Percentiles rank a stretch among this genome's conserved stretches.
phyloP scores from a whole-genome alignment of 2,797 vertebrate species.

The Hippopotamyrus pictus region DNA sequence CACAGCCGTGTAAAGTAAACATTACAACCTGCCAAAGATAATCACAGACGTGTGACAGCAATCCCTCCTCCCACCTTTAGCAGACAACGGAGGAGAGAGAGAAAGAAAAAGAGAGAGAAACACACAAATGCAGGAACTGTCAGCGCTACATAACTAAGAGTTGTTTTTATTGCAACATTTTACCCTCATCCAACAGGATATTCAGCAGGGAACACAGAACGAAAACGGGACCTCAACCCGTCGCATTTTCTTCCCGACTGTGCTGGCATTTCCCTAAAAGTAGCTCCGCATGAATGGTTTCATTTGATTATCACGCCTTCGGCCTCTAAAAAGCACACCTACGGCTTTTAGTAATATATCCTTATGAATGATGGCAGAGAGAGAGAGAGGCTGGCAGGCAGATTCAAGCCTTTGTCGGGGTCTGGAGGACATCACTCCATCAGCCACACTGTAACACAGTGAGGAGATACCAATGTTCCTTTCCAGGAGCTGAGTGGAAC shows the following conservation, averaged over 20 bases:
- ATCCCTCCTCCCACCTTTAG: background rate
- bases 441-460: background rate
- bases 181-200: background rate
- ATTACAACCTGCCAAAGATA: background rate
- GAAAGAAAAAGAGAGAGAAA: background rate
- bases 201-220: background rate
- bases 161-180: background rate
- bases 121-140: background rate
- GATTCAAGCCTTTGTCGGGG: background rate
- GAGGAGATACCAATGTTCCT: constrained; percentile 12
- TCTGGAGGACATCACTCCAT: background rate
- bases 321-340: background rate
- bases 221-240: background rate
- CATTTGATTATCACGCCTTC: background rate
- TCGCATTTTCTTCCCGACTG: background rate
- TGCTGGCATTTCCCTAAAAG: background rate
- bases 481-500: constrained; percentile 10
- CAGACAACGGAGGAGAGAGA: background rate
- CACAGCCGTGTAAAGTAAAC: background rate
- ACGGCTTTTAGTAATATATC: background rate
- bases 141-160: background rate
- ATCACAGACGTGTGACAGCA: background rate
- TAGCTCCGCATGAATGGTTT: background rate
- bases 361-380: background rate
- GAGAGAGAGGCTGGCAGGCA: background rate